Evolutionary conservation across 2,113 vertebrate species (phyloP).

Genomic region (Natator depressus): DNA sequence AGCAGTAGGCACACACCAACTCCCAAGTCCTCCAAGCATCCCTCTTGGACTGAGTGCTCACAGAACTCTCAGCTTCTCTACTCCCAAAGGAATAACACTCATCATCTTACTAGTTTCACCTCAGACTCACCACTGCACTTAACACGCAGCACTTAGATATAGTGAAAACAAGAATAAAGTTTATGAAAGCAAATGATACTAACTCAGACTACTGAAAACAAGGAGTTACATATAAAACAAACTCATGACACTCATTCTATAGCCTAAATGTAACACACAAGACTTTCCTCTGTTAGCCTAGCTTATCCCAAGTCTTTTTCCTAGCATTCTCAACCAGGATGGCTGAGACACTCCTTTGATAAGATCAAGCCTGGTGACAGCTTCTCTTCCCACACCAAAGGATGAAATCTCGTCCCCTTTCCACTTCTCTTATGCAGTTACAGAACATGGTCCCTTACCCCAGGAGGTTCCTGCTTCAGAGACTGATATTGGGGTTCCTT

Average conservation of each 20-base stretch:
- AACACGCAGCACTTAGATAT: neutral
- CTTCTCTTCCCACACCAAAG: neutral
- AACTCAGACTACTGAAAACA: neutral
- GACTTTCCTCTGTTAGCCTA: neutral
- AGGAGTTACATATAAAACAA: neutral
- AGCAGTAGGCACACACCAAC: neutral
- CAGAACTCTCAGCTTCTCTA: neutral
- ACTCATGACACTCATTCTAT: neutral
- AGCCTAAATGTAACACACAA: neutral
- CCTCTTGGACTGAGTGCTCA: neutral
- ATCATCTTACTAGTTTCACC: neutral
- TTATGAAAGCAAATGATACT: no score
- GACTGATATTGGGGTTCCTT: neutral
- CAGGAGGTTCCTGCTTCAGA: neutral
- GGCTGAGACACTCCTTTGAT: neutral
- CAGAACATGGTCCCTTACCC: neutral
- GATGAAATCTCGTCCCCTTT: neutral
- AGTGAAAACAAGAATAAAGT: neutral
- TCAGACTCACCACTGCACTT: neutral
- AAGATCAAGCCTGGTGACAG: neutral
- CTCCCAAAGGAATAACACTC: neutral
- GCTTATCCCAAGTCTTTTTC: neutral
- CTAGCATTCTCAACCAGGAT: neutral
- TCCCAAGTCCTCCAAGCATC: neutral
- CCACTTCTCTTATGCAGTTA: neutral